Conservation (phyloP, 2,888 invertebrate genomes). For the Lysandra bellargus region DNA sequence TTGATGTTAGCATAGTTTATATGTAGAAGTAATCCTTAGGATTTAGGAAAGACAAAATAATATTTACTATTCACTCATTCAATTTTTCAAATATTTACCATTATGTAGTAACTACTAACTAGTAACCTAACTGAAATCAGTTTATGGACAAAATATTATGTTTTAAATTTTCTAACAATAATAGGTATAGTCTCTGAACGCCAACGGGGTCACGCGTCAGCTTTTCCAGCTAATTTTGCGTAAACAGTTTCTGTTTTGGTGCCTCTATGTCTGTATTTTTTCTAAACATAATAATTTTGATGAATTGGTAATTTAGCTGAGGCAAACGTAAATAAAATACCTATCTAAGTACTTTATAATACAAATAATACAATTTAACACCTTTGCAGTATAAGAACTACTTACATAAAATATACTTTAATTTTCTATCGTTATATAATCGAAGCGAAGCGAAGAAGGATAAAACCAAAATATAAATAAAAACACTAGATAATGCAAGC, state of each 20-base stretch:
- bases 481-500: too few relatives aligned
- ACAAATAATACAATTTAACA: neutral
- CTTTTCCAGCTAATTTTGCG: neutral
- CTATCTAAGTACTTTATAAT: neutral
- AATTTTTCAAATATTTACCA: neutral
- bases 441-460: too few relatives aligned
- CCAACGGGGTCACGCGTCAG: neutral
- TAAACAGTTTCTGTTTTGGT: slow-evolving; percentile 15
- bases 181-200: neutral
- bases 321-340: neutral
- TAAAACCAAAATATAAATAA: too few relatives aligned
- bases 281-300: neutral
- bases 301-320: neutral
- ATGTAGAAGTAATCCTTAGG: too few relatives aligned
- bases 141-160: neutral
- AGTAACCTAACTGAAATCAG: neutral
- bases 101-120: neutral
- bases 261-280: slow-evolving; percentile 23
- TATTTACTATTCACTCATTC: too few relatives aligned
- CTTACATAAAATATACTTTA: too few relatives aligned
- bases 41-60: too few relatives aligned
- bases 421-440: too few relatives aligned
- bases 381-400: neutral
- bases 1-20: too few relatives aligned
- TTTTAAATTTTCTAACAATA: neutral